Evolutionary conservation across 2,888 invertebrate genomes (phyloP).

Genomic region (Noctua janthina): DNA sequence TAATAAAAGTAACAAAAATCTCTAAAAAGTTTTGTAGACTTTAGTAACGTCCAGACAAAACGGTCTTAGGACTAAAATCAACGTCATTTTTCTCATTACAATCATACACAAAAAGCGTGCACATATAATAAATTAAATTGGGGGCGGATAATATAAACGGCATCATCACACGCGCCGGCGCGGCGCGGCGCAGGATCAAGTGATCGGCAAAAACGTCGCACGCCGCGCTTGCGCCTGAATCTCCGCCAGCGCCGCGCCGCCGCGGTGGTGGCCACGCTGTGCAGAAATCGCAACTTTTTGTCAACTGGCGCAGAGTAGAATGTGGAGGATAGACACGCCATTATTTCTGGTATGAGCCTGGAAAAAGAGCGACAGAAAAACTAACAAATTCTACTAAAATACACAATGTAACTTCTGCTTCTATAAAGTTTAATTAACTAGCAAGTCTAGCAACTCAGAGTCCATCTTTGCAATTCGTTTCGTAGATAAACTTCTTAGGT

Average conservation of each 20-base stretch:
- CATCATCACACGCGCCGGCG: constrained; percentile 25
- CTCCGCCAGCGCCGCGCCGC: background rate
- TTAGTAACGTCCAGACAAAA: no score
- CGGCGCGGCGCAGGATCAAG: constrained; percentile 1
- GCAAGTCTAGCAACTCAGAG: no score
- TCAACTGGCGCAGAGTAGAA: background rate
- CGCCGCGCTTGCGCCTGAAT: background rate
- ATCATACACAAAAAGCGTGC: background rate
- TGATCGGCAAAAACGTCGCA: constrained; percentile 20
- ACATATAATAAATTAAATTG: constrained; percentile 25
- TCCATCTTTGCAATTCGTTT: background rate
- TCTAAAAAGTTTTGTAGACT: no score
- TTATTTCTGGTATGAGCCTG: background rate
- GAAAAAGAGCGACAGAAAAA: background rate
- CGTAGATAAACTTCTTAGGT: no score
- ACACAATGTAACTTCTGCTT: background rate
- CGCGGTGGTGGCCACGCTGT: constrained; percentile 2
- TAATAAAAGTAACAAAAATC: no score
- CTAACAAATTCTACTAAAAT: background rate
- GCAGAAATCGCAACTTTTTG: background rate
- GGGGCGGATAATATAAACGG: constrained; percentile 25
- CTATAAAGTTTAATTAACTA: background rate
- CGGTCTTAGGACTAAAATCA: background rate
- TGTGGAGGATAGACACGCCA: background rate
- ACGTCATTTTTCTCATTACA: background rate